Evolutionary conservation across 1,140 invertebrate species (phyloP).

Genomic region (Oreohelix idahoensis): DNA sequence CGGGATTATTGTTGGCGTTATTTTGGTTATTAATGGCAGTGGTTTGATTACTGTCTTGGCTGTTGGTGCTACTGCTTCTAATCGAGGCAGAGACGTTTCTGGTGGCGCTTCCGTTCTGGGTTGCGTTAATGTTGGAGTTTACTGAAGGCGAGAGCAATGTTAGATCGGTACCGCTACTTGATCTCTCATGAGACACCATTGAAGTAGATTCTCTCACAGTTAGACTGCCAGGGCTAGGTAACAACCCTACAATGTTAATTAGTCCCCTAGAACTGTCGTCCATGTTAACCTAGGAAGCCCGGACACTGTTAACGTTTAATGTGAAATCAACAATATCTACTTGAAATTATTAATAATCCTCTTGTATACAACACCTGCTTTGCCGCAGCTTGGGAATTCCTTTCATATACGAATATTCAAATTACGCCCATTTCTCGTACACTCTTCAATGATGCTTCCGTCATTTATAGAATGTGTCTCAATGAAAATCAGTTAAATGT

Average conservation of each 20-base stretch:
- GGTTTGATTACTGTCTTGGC: neutral
- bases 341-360: no score
- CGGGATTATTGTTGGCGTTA: conserved; percentile 30
- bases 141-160: conserved; percentile 6
- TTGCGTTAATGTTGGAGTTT: neutral
- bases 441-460: no score
- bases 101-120: neutral
- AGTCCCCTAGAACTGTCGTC: neutral
- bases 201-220: neutral
- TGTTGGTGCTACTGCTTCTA: conserved; percentile 5
- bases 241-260: neutral
- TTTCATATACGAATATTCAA: no score
- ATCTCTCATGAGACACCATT: neutral
- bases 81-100: neutral
- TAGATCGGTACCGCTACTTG: neutral
- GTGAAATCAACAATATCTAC: no score
- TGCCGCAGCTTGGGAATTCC: no score
- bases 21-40: conserved; percentile 17
- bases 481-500: no score
- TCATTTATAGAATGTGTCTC: no score
- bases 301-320: no score
- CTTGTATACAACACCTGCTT: no score
- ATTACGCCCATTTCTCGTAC: no score
- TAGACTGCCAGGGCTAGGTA: neutral
- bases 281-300: no score